A percentile compares a stretch with the other conserved stretches of the same genome.
Conservation (phyloP, 2,113 vertebrate species). For the Anoplopoma fimbria region DNA sequence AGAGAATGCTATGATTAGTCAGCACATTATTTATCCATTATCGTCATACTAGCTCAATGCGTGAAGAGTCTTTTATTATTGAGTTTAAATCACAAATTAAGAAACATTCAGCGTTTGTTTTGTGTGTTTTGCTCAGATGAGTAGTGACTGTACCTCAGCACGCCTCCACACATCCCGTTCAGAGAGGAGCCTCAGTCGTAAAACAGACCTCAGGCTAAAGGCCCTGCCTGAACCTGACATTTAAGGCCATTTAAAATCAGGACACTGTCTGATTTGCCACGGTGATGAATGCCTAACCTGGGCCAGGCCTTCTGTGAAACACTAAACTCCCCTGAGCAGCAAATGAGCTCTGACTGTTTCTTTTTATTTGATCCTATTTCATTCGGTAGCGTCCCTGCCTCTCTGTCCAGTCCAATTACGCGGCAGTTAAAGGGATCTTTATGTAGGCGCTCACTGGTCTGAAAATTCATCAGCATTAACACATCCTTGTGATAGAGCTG, state of each 20-base stretch:
- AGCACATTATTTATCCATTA: not conserved
- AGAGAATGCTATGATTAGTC: not conserved
- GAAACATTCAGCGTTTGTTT: not conserved
- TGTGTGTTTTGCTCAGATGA: not conserved
- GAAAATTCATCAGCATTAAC: too few relatives aligned
- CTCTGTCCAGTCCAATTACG: constrained; percentile 69
- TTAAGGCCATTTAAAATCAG: constrained; percentile 80
- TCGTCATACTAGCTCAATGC: not conserved
- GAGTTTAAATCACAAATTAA: too few relatives aligned
- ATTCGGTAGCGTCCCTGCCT: constrained; percentile 67
- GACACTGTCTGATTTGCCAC: constrained; percentile 80
- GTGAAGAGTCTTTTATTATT: not conserved
- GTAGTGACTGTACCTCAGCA: constrained; percentile 1
- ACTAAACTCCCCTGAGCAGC: constrained; percentile 80
- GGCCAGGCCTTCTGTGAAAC: constrained; percentile 78
- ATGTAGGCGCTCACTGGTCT: too few relatives aligned
- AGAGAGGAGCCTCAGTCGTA: constrained; percentile 59
- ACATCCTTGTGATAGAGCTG: too few relatives aligned
- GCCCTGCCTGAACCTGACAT: constrained; percentile 77
- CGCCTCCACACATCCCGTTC: constrained; percentile 49
- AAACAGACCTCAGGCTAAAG: constrained; percentile 79
- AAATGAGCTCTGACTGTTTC: constrained; percentile 81
- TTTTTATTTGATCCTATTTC: constrained; percentile 83
- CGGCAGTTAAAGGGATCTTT: constrained; percentile 55
- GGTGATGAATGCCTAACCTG: constrained; percentile 75